These are phyloP conservation scores for Zeuzera pyrina DNA, from an alignment of 2,888 invertebrate species.

Conservation along the genomic window DNA sequence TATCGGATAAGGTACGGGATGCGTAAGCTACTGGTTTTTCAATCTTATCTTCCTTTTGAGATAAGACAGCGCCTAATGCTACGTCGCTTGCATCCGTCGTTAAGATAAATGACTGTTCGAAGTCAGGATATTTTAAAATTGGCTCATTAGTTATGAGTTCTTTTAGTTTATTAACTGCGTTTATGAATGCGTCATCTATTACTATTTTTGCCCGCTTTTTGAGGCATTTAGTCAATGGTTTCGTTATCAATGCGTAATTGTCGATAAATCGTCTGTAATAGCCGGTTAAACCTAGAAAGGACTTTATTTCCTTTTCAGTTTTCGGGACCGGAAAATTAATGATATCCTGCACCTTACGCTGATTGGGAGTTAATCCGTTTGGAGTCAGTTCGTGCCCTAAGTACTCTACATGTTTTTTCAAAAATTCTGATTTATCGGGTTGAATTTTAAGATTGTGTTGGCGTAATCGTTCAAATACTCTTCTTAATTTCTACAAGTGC, in stretches of 20 bases:
- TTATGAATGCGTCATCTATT: background rate
- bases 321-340: conserved; percentile 18
- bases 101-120: conserved; percentile 1
- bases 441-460: too few relatives aligned
- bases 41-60: background rate
- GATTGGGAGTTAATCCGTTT: conserved; percentile 20
- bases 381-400: too few relatives aligned
- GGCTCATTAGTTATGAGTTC: background rate
- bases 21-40: background rate
- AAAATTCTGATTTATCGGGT: too few relatives aligned
- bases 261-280: conserved; percentile 20
- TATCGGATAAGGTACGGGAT: too few relatives aligned
- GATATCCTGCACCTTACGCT: conserved; percentile 22
- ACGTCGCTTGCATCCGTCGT: conserved; percentile 2
- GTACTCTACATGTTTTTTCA: too few relatives aligned
- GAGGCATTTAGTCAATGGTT: too few relatives aligned
- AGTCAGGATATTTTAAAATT: conserved; percentile 1
- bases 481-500: conserved; percentile 17
- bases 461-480: conserved; percentile 20
- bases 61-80: conserved; percentile 1
- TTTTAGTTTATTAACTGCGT: background rate
- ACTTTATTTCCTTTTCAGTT: conserved; percentile 20
- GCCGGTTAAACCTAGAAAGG: conserved; percentile 19
- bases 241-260: conserved; percentile 20
- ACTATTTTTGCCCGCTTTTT: too few relatives aligned